phyloP scores from a whole-genome alignment of 2,113 vertebrate species.

The Origma solitaria region DNA sequence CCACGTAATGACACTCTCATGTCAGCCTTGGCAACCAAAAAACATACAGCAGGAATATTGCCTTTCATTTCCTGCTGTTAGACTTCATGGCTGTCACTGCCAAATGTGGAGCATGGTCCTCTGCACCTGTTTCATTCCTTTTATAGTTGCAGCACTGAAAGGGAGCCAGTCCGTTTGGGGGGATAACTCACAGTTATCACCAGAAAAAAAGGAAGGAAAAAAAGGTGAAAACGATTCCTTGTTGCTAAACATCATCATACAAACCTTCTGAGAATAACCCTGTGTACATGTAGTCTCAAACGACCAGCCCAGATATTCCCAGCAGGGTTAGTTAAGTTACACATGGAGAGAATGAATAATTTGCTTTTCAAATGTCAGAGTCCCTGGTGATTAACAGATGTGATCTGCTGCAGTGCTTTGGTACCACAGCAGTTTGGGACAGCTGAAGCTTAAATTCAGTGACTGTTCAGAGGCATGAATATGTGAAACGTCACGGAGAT shows the following conservation, averaged over 20 bases:
- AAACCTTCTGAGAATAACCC: background rate
- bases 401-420: background rate
- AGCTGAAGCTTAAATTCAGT: background rate
- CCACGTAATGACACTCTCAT: background rate
- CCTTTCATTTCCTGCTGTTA: conserved; percentile 40
- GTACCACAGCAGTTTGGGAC: background rate
- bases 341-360: background rate
- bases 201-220: background rate
- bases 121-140: conserved; percentile 31
- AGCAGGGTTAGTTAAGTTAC: background rate
- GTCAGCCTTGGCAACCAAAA: conserved; percentile 24
- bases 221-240: background rate
- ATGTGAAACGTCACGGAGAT: background rate
- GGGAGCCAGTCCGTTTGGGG: background rate
- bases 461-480: background rate
- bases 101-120: conserved; percentile 2
- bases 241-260: background rate
- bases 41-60: conserved; percentile 5
- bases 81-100: background rate
- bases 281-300: background rate
- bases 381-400: background rate
- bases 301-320: background rate
- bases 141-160: conserved; percentile 2
- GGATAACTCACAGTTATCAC: background rate
- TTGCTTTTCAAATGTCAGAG: background rate